Conservation (phyloP, 2,797 vertebrate species). For the Poeciliopsis turneri region DNA sequence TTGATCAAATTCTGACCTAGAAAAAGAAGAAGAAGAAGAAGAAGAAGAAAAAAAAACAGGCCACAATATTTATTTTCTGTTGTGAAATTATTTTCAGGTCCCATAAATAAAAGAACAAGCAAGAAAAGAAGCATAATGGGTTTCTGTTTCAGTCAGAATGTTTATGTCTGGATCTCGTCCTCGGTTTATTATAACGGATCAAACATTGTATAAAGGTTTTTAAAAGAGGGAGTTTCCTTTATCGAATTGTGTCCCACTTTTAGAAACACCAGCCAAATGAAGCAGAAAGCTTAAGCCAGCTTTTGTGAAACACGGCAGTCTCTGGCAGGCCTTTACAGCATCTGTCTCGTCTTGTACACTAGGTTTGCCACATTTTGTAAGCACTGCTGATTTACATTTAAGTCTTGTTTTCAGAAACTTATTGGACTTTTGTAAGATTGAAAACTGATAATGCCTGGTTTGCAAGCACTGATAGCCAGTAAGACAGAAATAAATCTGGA, state of each 20-base stretch:
- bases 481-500: background rate
- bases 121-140: background rate
- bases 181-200: background rate
- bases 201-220: constrained; percentile 19
- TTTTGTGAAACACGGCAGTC: constrained; percentile 6
- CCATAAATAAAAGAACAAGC: background rate
- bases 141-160: constrained; percentile 9
- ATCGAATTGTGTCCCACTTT: constrained; percentile 16
- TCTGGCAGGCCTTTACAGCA: constrained; percentile 9
- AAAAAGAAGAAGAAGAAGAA: background rate
- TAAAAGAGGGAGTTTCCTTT: constrained; percentile 14
- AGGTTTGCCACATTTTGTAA: constrained; percentile 11
- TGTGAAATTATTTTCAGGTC: constrained; percentile 9
- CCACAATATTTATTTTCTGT: background rate
- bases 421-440: background rate
- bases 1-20: constrained; percentile 5
- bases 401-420: background rate
- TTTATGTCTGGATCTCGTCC: background rate
- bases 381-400: background rate
- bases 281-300: constrained; percentile 13
- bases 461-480: no score
- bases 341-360: constrained; percentile 1
- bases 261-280: constrained; percentile 6
- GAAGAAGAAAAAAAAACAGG: background rate
- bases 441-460: background rate